These are phyloP conservation scores for Venusia cambrica DNA, from an alignment of 2,888 invertebrate species.

Conservation along the genomic window DNA sequence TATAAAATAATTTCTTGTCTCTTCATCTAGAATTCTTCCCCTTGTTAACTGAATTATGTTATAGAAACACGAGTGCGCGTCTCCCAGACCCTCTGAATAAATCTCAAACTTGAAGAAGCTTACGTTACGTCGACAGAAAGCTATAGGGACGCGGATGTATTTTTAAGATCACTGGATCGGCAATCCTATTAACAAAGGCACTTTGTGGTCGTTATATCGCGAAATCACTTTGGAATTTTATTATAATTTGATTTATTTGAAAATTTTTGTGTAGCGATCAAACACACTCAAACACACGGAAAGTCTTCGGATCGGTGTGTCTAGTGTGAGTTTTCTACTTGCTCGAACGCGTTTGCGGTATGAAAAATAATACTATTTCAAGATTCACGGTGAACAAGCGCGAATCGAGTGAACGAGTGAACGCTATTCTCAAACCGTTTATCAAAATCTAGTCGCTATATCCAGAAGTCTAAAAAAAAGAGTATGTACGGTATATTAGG, in stretches of 20 bases:
- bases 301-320: too few species aligned
- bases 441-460: too few species aligned
- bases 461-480: too few species aligned
- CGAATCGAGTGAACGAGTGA: too few species aligned
- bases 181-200: slow-evolving; percentile 32
- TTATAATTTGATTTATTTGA: slow-evolving; percentile 1
- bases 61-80: slow-evolving; percentile 57
- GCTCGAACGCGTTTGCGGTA: too few species aligned
- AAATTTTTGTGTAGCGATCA: too few species aligned
- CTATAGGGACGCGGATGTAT: slow-evolving; percentile 26
- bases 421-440: too few species aligned
- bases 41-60: slow-evolving; percentile 64
- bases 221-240: slow-evolving; percentile 18
- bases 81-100: slow-evolving; percentile 62
- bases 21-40: slow-evolving; percentile 53
- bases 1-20: slow-evolving; percentile 27
- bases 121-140: slow-evolving; percentile 25
- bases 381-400: too few species aligned
- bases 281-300: too few species aligned
- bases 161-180: slow-evolving; percentile 32
- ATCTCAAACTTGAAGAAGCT: slow-evolving; percentile 57
- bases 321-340: too few species aligned
- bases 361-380: too few species aligned
- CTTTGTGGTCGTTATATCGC: slow-evolving; percentile 27
- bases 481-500: too few species aligned